Base-by-base conservation (phyloP, 2,797 vertebrate genomes). In the Alosa sapidissima region DNA sequence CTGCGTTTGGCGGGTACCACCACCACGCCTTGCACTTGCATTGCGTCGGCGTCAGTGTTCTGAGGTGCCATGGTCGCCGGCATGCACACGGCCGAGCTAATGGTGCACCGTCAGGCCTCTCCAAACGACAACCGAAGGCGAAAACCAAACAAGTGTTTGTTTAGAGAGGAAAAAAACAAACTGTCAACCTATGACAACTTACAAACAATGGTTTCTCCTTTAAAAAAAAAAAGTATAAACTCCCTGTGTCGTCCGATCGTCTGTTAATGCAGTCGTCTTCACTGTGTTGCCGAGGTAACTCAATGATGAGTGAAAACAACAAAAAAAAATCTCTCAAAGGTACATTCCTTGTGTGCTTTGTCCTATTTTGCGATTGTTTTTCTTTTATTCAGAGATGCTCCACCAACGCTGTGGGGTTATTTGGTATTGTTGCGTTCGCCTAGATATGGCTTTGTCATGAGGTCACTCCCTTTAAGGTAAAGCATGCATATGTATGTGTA, bases 1-100 rank as follows among this genome's bases (percentile, higher is more conserved):
- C 86, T 52, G 47, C 14, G 36, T 28, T 88, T 96, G 88, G 93
- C 93, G 78, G 92, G 91, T 89, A 93, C 91, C 90, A 93, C 92
- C 54, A 95, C 88, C 11, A 96, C 91, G 87, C 95, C 95, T 91
- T 95, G 94, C 89, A 95, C 96, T 94, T 96, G 97, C 96, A 97
- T 95, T 91, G 96, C 92, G 92, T 97, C 97, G 58, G 96, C 92
- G 94, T 98, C 97, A 86, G 96, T 96, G 94, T 98, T 99, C 95
- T 99, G 97, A 85, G 98, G 98, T 89, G 98, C 97, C 98, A 99
- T 99, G 94, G 93, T 95, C 94, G 94, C 96, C 91, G 94, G 95
- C 96, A 97, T 96, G 95, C 94, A 95, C 85, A 90, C 94, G 36
- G 87, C 72, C 41, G 58, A 58, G 41, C 51, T 84, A 88, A 88